phyloP scores from a whole-genome alignment of 2,113 vertebrate genomes.

The Apaloderma vittatum region DNA sequence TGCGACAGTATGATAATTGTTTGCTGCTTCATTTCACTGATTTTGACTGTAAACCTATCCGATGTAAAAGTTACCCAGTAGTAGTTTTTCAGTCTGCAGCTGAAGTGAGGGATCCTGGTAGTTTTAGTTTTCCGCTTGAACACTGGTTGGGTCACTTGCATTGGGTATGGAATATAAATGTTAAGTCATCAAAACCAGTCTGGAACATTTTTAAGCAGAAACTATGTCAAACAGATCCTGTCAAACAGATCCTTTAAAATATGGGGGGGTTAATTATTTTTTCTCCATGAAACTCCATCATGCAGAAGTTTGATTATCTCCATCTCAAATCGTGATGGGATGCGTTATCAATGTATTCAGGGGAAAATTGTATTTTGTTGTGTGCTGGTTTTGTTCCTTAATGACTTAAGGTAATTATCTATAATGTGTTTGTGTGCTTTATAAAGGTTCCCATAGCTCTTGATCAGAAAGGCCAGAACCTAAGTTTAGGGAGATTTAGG shows the following conservation, averaged over 20 bases:
- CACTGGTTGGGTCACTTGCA: not conserved
- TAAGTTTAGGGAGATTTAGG: not conserved
- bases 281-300: not conserved
- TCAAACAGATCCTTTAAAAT: not conserved
- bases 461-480: not conserved
- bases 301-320: not conserved
- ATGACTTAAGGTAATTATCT: not conserved
- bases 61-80: not conserved
- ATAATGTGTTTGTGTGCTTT: not conserved
- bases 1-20: not conserved
- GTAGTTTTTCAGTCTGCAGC: not conserved
- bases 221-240: not conserved
- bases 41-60: not conserved
- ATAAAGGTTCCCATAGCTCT: not conserved
- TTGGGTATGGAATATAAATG: not conserved
- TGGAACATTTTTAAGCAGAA: not conserved
- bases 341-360: not conserved
- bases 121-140: not conserved
- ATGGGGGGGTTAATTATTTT: not conserved
- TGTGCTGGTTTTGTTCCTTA: not conserved
- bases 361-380: not conserved
- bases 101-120: not conserved
- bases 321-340: not conserved
- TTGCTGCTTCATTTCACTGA: not conserved
- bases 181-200: not conserved